phyloP scores from a whole-genome alignment of 35 echinoderm and acorn worm genomes.

The Heliocidaris erythrogramma region DNA sequence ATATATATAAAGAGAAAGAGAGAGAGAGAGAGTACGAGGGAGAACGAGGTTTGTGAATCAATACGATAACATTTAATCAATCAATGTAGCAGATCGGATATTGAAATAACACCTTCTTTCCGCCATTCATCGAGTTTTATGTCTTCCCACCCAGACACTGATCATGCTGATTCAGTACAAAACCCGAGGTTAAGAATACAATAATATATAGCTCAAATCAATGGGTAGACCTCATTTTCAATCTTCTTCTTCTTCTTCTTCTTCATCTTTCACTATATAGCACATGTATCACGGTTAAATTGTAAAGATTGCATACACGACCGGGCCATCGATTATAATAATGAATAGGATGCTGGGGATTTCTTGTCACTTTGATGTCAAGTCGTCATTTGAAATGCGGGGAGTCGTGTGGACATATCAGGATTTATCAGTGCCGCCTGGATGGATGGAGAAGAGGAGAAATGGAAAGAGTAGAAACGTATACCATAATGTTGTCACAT shows the following conservation, averaged over 20 bases:
- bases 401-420: background rate
- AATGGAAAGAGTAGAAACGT: background rate
- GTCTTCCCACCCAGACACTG: background rate
- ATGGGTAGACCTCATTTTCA: background rate
- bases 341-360: background rate
- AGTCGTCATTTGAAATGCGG: background rate
- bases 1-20: too few relatives aligned
- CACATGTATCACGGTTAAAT: background rate
- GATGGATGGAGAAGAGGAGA: background rate
- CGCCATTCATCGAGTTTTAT: background rate
- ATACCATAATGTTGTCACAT: background rate
- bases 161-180: background rate
- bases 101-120: background rate
- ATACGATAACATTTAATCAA: background rate
- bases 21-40: too few relatives aligned
- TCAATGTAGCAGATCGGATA: background rate
- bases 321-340: background rate
- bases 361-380: background rate
- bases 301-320: conserved; percentile 12
- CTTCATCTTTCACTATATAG: background rate
- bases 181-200: background rate
- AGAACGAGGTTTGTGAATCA: background rate
- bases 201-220: background rate
- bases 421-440: background rate
- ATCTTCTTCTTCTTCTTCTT: background rate